Evolutionary conservation across 1,140 invertebrate species (phyloP), one percentile per base, ranked within the genome.

Genomic region (Heliothis subflexa): DNA sequence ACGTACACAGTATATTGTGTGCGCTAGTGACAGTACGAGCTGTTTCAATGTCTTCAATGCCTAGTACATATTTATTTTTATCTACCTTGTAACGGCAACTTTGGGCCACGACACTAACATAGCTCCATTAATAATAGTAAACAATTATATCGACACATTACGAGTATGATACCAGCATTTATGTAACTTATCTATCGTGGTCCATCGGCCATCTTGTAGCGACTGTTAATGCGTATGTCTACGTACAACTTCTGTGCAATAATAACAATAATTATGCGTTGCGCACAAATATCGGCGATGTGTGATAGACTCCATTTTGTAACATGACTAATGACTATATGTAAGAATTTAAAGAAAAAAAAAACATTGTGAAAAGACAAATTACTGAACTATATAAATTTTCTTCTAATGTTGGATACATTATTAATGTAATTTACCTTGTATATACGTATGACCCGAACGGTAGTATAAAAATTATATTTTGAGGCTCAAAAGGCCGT

Each of bases 401-500:
- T 85, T 89, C 87, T 83, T 88, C 79, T 89, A 91, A 91, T 88
- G 85, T 89, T 93, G 87, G 81, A 91, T 91, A 88, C 84, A 86
- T 86, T 88, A 86, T 86, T 90, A 83, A 86, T 93, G 90, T 93
- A 93, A 94, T 90, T 91, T 84, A 93, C 85, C 86, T 88, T 94
- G 93, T 94, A 94, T 87, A 93, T 93, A 93, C 93, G 93, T 93
- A 93, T 93, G 92, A 91, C 91, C 78, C 83, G 86, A 89, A 83
- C 81, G 86, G 82, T 88, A 89, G 85, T 76, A 78, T 89, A 88
- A 86, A 25, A 86, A 86, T 83, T 83, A 90, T 91, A 89, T 91
- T 90, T 85, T 86, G 90, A 81, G 84, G 87, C 86, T 89, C 82
- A 79, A 85, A 73, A 70, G 78, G 82, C 82, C 85, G 76, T 78